phyloP scores from a whole-genome alignment of 2,113 vertebrate species.

The Tupaia tana region DNA sequence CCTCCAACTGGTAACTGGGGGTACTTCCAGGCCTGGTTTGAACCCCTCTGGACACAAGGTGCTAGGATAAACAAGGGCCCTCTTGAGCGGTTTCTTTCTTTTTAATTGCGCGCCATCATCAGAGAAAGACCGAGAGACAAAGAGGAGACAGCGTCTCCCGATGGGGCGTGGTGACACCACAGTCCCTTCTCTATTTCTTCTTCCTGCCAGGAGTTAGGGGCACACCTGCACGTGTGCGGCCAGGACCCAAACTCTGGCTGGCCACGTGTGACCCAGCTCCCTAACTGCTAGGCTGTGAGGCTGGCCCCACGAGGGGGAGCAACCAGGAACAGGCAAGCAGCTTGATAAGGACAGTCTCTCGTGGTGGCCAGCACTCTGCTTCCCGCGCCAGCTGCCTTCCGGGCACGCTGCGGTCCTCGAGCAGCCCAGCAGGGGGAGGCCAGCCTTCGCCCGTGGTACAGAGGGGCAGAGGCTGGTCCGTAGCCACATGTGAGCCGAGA shows the following conservation, averaged over 20 bases:
- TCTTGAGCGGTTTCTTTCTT: not conserved
- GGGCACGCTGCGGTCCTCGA: not conserved
- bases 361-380: accelerated
- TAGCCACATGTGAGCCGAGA: too few species aligned
- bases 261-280: too few species aligned
- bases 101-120: too few species aligned
- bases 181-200: too few species aligned
- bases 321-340: accelerated
- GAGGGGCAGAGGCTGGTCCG: too few species aligned
- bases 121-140: too few species aligned
- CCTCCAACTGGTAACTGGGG: not conserved
- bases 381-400: not conserved
- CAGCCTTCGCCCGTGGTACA: accelerated
- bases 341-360: not conserved
- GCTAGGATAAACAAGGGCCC: accelerated
- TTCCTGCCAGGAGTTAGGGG: too few species aligned
- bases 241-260: too few species aligned
- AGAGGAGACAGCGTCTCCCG: too few species aligned
- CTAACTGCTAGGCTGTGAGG: too few species aligned
- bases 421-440: not conserved
- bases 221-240: too few species aligned
- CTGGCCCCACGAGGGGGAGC: not conserved
- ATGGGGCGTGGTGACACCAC: too few species aligned
- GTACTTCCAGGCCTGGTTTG: not conserved
- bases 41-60: accelerated